Conservation (phyloP, 1,140 invertebrate genomes). For the Brachionus rotundiformis region DNA sequence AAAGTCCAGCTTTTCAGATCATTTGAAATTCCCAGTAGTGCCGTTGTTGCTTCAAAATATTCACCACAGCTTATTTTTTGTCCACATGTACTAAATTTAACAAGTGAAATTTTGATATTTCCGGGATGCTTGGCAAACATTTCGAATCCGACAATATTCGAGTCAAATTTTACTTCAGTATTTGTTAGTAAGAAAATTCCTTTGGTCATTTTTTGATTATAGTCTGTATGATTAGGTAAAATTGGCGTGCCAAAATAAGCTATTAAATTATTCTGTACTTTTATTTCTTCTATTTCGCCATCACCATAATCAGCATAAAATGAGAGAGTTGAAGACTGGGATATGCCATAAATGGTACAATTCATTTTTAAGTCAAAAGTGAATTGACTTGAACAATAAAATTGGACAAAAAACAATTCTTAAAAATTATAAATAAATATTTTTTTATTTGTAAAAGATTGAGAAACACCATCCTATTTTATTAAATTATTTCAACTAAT, state of each 20-base stretch:
- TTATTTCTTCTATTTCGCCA: neutral
- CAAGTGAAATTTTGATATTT: neutral
- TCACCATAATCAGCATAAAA: neutral
- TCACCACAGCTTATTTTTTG: neutral
- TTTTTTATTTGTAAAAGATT: no score
- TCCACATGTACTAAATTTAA: neutral
- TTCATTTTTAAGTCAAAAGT: neutral
- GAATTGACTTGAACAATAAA: neutral
- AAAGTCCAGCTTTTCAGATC: neutral
- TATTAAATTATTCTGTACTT: neutral
- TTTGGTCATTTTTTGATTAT: neutral
- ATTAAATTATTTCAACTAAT: no score
- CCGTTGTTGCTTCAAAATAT: neutral
- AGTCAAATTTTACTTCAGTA: slow-evolving; percentile 2
- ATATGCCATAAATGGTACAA: neutral
- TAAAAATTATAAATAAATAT: neutral
- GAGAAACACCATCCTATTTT: neutral
- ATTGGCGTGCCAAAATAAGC: neutral
- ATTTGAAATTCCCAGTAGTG: no score
- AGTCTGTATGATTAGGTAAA: neutral
- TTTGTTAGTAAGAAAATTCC: slow-evolving; percentile 11
- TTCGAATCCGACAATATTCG: slow-evolving; percentile 2
- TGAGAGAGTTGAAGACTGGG: neutral
- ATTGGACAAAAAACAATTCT: neutral
- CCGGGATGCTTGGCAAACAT: neutral